Evolutionary conservation across 2,888 invertebrate species (phyloP).

Genomic region (Campoplex capitator): DNA sequence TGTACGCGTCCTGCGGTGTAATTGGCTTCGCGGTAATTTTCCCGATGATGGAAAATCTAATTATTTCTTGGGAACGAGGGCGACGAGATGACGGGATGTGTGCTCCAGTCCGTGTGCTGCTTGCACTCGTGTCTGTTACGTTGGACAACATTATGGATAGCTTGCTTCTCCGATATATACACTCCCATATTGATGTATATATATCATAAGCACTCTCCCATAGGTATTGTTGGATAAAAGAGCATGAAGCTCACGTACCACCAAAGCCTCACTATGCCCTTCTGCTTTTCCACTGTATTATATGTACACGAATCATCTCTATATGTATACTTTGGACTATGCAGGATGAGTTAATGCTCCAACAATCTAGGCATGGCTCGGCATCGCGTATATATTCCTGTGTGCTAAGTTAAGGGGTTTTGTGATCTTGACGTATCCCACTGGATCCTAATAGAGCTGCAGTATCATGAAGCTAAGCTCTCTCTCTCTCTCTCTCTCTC

Average conservation of each 20-base stretch:
- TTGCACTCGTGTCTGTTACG: conserved; percentile 31
- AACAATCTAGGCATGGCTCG: background rate
- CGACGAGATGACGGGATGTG: conserved; percentile 38
- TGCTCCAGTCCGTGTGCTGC: conserved; percentile 51
- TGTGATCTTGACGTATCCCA: conserved; percentile 34
- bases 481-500: background rate
- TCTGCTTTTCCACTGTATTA: background rate
- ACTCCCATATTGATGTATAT: background rate
- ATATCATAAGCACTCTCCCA: background rate
- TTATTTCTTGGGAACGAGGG: conserved; percentile 67
- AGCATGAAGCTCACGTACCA: background rate
- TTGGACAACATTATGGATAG: conserved; percentile 46
- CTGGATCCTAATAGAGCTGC: conserved; percentile 3
- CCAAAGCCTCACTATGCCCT: background rate
- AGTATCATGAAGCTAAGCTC: conserved; percentile 13
- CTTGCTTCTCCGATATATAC: conserved; percentile 45
- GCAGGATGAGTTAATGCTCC: conserved; percentile 8
- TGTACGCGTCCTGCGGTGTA: conserved; percentile 55
- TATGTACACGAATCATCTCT: background rate
- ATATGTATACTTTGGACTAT: background rate
- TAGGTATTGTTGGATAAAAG: background rate
- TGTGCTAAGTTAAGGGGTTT: conserved; percentile 11
- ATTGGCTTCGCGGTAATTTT: conserved; percentile 69
- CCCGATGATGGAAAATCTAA: conserved; percentile 72
- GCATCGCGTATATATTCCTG: background rate